Evolutionary conservation across 2,888 invertebrate genomes (phyloP).

Genomic region (Lacanobia wlatinum): DNA sequence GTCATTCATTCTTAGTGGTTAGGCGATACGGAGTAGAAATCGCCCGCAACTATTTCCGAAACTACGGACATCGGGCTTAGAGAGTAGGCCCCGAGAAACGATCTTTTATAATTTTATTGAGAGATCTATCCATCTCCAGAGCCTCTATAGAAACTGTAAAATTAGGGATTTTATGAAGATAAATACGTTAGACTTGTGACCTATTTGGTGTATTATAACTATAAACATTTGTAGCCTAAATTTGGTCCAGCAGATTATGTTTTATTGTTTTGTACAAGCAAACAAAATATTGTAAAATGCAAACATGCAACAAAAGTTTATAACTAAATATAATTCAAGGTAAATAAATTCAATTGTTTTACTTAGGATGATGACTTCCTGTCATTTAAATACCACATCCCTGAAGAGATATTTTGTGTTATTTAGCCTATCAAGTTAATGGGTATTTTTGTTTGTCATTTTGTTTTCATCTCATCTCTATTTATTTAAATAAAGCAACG

Average conservation of each 20-base stretch:
- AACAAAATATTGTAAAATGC: conserved; percentile 39
- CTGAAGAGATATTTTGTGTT: conserved; percentile 39
- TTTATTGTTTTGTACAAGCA: conserved; percentile 14
- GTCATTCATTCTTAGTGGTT: too few relatives aligned
- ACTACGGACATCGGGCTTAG: too few relatives aligned
- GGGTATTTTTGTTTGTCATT: conserved; percentile 52
- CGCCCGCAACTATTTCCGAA: too few relatives aligned
- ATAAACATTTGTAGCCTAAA: conserved; percentile 26
- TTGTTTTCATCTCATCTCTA: conserved; percentile 43
- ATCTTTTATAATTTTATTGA: conserved; percentile 38
- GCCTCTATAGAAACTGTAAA: conserved; percentile 30
- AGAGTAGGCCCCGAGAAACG: too few relatives aligned
- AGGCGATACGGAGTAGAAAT: too few relatives aligned
- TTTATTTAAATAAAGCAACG: conserved; percentile 47
- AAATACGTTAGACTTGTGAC: conserved; percentile 15
- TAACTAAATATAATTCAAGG: conserved; percentile 29
- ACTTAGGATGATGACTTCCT: conserved; percentile 29
- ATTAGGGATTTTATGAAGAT: conserved; percentile 14
- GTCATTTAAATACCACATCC: conserved; percentile 27
- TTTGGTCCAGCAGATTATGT: conserved; percentile 23
- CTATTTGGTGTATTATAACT: conserved; percentile 20
- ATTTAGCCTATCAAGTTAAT: conserved; percentile 26
- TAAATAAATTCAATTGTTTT: conserved; percentile 33
- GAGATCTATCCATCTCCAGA: background rate
- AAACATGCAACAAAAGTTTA: conserved; percentile 10